Evolutionary conservation across 2,888 invertebrate species (phyloP).

Genomic region (Elmis aenea): DNA sequence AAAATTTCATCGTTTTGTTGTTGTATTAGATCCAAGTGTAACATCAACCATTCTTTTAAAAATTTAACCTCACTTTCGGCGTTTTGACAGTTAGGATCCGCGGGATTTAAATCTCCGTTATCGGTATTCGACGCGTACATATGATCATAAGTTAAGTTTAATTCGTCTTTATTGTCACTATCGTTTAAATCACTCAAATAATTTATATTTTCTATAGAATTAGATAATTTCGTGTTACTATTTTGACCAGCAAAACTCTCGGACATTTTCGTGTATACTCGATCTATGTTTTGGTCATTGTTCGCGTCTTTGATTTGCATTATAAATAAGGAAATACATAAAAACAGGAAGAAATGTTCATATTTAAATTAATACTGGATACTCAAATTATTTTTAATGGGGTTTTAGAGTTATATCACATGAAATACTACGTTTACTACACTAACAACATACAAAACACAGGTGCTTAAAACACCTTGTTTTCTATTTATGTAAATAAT

Average conservation of each 20-base stretch:
- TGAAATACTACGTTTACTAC: no score
- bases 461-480: no score
- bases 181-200: constrained; percentile 29
- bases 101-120: constrained; percentile 28
- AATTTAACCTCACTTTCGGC: constrained; percentile 60
- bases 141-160: constrained; percentile 66
- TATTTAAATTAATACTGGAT: no score
- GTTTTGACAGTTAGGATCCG: constrained; percentile 36
- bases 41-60: constrained; percentile 71
- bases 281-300: constrained; percentile 46
- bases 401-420: no score
- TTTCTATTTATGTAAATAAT: no score
- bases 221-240: constrained; percentile 38
- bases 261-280: constrained; percentile 47
- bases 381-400: no score
- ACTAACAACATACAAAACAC: no score
- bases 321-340: constrained; percentile 14
- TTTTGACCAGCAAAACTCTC: constrained; percentile 43
- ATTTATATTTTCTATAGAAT: constrained; percentile 33
- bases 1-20: constrained; percentile 82
- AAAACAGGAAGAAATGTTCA: constrained; percentile 14
- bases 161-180: constrained; percentile 47
- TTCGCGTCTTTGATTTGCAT: constrained; percentile 25
- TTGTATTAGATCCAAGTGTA: constrained; percentile 83
- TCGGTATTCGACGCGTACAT: constrained; percentile 64